Evolutionary conservation across 2,113 vertebrate genomes (phyloP).

Genomic region (Fulmarus glacialis): DNA sequence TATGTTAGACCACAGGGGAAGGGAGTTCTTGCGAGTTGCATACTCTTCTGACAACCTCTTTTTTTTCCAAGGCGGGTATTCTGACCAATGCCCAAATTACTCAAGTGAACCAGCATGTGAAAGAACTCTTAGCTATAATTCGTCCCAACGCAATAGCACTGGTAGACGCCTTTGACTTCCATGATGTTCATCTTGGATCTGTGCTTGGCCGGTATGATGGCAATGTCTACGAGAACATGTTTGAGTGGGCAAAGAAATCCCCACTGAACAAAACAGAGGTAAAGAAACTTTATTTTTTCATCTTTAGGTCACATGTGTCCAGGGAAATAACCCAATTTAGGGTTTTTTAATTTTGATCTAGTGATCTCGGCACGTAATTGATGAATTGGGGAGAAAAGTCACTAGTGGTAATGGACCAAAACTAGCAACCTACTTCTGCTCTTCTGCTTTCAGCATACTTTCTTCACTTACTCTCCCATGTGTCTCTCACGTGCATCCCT

Average conservation of each 20-base stretch:
- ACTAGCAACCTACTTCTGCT: background rate
- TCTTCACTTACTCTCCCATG: background rate
- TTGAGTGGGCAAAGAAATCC: constrained; percentile 93
- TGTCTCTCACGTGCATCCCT: background rate
- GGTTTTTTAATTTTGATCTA: background rate
- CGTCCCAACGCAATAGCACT: constrained; percentile 88
- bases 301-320: fast-evolving
- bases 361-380: background rate
- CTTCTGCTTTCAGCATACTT: background rate
- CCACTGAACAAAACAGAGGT: constrained; percentile 93
- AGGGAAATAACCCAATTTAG: background rate
- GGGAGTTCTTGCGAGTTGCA: background rate
- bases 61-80: constrained; percentile 79
- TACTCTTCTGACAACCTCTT: background rate
- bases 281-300: background rate
- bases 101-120: constrained; percentile 82
- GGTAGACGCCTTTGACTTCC: constrained; percentile 91
- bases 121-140: constrained; percentile 85
- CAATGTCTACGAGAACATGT: constrained; percentile 96
- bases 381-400: background rate
- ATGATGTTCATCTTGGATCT: constrained; percentile 85
- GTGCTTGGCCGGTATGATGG: constrained; percentile 93
- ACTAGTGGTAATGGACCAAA: background rate
- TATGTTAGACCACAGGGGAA: background rate
- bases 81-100: constrained; percentile 82